Conservation (phyloP, 2,113 vertebrate genomes). For the Delphinus delphis region DNA sequence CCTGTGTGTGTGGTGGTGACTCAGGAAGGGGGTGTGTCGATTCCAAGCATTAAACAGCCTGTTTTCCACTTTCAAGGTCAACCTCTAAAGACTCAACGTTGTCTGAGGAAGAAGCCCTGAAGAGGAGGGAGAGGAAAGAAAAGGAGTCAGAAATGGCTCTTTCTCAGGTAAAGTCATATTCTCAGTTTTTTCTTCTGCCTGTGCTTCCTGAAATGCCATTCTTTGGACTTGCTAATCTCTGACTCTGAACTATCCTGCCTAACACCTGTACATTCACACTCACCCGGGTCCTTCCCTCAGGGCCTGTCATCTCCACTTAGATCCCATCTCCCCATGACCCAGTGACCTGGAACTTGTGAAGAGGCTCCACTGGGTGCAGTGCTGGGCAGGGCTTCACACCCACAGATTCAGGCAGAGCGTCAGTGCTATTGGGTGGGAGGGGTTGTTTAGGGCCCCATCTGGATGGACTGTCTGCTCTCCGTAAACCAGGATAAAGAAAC, state of each 20-base stretch:
- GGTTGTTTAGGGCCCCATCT: not conserved
- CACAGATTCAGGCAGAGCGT: not conserved
- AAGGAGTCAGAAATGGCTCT: not conserved
- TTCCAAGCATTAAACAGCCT: not conserved
- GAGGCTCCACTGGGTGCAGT: fast-evolving
- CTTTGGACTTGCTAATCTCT: not conserved
- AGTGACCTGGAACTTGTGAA: not conserved
- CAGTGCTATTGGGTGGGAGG: not conserved
- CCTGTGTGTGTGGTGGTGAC: no score
- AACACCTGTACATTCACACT: not conserved
- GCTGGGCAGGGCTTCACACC: not conserved
- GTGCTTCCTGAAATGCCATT: not conserved
- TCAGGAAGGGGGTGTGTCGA: not conserved
- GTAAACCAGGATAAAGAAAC: not conserved
- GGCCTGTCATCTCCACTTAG: not conserved
- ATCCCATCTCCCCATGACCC: not conserved
- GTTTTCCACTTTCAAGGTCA: no score
- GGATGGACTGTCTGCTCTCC: not conserved
- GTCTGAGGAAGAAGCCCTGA: not conserved
- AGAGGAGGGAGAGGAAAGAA: not conserved
- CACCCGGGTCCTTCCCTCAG: not conserved
- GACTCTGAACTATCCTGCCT: not conserved
- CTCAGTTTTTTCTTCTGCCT: not conserved
- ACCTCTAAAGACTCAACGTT: not conserved
- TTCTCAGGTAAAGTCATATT: not conserved